Conservation (phyloP, 2,113 vertebrate species). For the Erythrocebus patas region DNA sequence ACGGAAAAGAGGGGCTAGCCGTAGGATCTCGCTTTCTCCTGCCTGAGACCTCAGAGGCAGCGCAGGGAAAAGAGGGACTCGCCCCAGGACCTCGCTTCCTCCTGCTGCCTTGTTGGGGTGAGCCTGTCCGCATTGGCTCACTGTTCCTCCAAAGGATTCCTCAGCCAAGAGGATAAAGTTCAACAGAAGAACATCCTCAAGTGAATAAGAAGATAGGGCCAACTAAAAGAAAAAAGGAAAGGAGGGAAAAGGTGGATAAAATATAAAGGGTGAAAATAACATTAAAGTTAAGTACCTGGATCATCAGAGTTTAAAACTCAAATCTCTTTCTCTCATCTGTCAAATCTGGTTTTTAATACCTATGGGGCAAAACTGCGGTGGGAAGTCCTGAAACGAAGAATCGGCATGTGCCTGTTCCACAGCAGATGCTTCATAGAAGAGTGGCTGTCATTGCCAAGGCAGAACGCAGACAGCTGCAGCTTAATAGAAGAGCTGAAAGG, state of each 20-base stretch:
- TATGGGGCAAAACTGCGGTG: neutral
- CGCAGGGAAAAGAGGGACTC: too few relatives aligned
- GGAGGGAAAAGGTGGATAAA: neutral
- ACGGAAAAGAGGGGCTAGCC: neutral
- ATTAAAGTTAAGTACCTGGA: neutral
- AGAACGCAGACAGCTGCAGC: rapidly evolving
- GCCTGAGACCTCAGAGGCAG: too few relatives aligned
- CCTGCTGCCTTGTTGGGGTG: too few relatives aligned
- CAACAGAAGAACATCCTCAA: neutral
- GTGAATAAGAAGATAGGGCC: neutral
- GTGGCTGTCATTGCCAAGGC: neutral
- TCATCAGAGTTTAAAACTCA: neutral
- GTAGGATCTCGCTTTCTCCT: rapidly evolving
- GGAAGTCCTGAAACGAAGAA: neutral
- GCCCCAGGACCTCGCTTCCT: too few relatives aligned
- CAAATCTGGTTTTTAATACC: neutral
- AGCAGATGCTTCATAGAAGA: rapidly evolving
- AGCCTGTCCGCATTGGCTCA: neutral
- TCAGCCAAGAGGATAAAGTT: neutral
- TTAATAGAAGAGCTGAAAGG: neutral
- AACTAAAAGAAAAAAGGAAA: too few relatives aligned
- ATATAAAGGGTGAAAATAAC: neutral
- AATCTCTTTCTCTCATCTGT: too few relatives aligned
- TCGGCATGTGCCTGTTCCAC: neutral
- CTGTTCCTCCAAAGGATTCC: neutral